These are phyloP conservation scores for Melanogrammus aeglefinus DNA, from an alignment of 2,797 vertebrate species.

Conservation along the genomic window DNA sequence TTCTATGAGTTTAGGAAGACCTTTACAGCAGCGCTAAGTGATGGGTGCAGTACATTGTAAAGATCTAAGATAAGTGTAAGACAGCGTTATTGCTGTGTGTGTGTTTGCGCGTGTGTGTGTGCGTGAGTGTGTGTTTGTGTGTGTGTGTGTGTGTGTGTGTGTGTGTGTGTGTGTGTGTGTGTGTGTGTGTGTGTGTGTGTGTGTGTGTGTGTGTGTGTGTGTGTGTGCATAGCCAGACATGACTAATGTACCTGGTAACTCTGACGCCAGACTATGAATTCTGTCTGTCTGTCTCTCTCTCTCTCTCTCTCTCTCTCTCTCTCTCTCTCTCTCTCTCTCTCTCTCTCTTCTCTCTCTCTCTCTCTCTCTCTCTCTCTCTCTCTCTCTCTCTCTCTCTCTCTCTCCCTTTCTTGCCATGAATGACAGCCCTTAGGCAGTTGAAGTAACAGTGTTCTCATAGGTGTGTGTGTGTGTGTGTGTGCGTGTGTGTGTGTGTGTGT, in stretches of 20 bases:
- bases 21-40: conserved; percentile 77
- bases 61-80: conserved; percentile 69
- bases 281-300: conserved; percentile 69
- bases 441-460: background rate
- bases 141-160: conserved; percentile 31
- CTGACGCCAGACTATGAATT: conserved; percentile 66
- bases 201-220: background rate
- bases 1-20: conserved; percentile 64
- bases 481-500: conserved; percentile 48
- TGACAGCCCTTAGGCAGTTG: conserved; percentile 61
- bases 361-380: conserved; percentile 73
- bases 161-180: conserved; percentile 22
- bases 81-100: conserved; percentile 26
- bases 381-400: conserved; percentile 71
- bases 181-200: conserved; percentile 32
- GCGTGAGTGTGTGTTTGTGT: conserved; percentile 19
- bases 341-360: conserved; percentile 67
- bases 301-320: conserved; percentile 72
- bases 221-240: conserved; percentile 67
- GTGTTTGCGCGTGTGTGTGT: conserved; percentile 35
- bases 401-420: conserved; percentile 60
- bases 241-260: conserved; percentile 63
- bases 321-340: conserved; percentile 70
- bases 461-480: conserved; percentile 12
- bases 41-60: conserved; percentile 78